Percentiles rank a stretch among this genome's conserved stretches.
Evolutionary conservation across 1,140 invertebrate species (phyloP).

Genomic region (Orchesella cincta): DNA sequence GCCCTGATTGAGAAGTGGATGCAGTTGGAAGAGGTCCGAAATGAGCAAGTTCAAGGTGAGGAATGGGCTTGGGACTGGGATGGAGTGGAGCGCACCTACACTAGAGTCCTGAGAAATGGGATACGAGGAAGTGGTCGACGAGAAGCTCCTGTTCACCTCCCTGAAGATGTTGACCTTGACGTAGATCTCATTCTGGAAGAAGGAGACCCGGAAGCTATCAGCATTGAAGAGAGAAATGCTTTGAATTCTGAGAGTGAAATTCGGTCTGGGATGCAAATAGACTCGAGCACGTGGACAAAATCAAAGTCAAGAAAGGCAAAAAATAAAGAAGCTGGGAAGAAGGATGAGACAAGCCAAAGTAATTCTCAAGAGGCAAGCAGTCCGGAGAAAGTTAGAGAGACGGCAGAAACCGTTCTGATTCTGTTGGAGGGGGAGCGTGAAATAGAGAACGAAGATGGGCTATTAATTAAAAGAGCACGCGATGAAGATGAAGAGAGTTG

Average conservation of each 20-base stretch:
- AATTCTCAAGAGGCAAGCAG: background rate
- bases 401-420: background rate
- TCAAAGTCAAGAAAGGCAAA: slow-evolving; percentile 40
- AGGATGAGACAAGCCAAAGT: slow-evolving; percentile 13
- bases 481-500: slow-evolving; percentile 15
- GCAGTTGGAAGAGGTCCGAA: slow-evolving; percentile 47
- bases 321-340: slow-evolving; percentile 5
- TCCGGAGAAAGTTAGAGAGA: slow-evolving; percentile 13
- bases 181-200: slow-evolving; percentile 22
- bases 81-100: slow-evolving; percentile 36
- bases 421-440: slow-evolving; percentile 21
- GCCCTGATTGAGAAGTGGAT: slow-evolving; percentile 51
- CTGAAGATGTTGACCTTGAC: slow-evolving; percentile 5
- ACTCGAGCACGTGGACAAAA: slow-evolving; percentile 50
- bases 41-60: slow-evolving; percentile 44
- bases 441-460: slow-evolving; percentile 13
- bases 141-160: background rate
- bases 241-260: background rate
- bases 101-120: background rate
- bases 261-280: too few relatives aligned
- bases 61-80: slow-evolving; percentile 51
- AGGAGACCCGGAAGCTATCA: background rate
- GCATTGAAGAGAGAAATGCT: background rate
- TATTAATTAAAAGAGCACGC: slow-evolving; percentile 10
- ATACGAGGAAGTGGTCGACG: background rate